Base-by-base conservation (phyloP, 92 coral and sea anemone genomes). In the Epizoanthus rinbou region DNA sequence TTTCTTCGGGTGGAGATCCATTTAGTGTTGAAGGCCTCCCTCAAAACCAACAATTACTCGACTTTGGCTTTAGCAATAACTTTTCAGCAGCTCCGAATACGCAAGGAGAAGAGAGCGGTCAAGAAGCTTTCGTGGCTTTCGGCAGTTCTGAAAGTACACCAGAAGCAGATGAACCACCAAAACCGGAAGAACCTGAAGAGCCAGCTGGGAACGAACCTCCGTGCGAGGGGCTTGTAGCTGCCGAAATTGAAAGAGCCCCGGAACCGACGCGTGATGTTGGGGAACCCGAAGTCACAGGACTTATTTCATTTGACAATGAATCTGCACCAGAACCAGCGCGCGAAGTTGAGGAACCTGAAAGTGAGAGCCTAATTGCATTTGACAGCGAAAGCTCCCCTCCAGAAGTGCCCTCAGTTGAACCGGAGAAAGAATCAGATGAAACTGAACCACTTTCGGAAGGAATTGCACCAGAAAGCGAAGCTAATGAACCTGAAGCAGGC, bases 361-460 rank as follows among this genome's bases (percentile, higher is more conserved):
- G 45, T 18, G 82, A 19, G 15, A 66, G 80, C 16, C 63, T 76
- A 45, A 31, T 76, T 76, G 37, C 70, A 22, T 57, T 28, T 65
- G 71, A 65, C 35, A 65, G 57, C 19, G 69, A 76, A 57, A 60
- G 41, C 58, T 39, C 24, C 69, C 70, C 14, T 4, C 64, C 69
- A 15, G 8, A 5, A 53, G 68, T 75, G 39, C 68, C 69, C 0
- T 41, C 62, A 3, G 72, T 72, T 59, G 71, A 78, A 62, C 59
- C 71, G 15, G 82, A 78, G 64, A 78, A 78, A 6, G 82, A 78
- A 43, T 59, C 70, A 2, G 66, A 62, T 18, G 82, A 78, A 59
- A 78, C 41, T 69, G 82, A 78, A 52, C 82, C 45, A 60, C 57
- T 41, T 60, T 14, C 11, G 60, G 15, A 5, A 13, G 54, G 54